phyloP scores from a whole-genome alignment of 2,888 invertebrate species.

The Dilophus febrilis region DNA sequence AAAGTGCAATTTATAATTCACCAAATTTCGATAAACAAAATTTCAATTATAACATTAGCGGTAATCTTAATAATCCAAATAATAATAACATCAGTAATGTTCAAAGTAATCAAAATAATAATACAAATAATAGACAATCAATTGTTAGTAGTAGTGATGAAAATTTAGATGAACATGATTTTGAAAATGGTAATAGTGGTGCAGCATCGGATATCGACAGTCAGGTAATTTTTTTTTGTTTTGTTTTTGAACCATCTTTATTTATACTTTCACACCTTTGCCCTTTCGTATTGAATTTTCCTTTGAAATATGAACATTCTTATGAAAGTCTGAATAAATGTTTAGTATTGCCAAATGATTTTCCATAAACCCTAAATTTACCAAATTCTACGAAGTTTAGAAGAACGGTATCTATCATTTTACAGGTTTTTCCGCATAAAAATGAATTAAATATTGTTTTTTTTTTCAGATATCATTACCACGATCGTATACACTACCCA shows the following conservation, averaged over 20 bases:
- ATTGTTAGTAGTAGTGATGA: slow-evolving; percentile 16
- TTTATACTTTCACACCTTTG: too few species aligned
- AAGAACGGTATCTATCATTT: too few species aligned
- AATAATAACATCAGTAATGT: slow-evolving; percentile 14
- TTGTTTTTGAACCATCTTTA: too few species aligned
- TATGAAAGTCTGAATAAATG: too few species aligned
- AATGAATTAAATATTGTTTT: neutral
- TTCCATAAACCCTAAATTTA: too few species aligned
- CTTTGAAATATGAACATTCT: too few species aligned
- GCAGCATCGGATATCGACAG: slow-evolving; percentile 54
- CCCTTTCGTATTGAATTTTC: too few species aligned
- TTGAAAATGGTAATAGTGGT: slow-evolving; percentile 12
- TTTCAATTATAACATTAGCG: neutral
- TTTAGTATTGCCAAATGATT: too few species aligned
- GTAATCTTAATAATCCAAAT: slow-evolving; percentile 16
- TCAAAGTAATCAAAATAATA: slow-evolving; percentile 7
- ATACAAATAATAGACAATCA: slow-evolving; percentile 8
- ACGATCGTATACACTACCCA: slow-evolving; percentile 66
- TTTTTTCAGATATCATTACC: slow-evolving; percentile 54
- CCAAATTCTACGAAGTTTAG: too few species aligned
- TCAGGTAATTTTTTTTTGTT: slow-evolving; percentile 38
- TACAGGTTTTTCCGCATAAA: too few species aligned
- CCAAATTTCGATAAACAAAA: slow-evolving; percentile 6
- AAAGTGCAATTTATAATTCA: slow-evolving; percentile 6
- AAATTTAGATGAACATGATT: slow-evolving; percentile 15